Evolutionary conservation across 53 echinoderm and acorn worm species (phyloP), one percentile per base, ranked within the genome.

Genomic region (Arbacia lixula): DNA sequence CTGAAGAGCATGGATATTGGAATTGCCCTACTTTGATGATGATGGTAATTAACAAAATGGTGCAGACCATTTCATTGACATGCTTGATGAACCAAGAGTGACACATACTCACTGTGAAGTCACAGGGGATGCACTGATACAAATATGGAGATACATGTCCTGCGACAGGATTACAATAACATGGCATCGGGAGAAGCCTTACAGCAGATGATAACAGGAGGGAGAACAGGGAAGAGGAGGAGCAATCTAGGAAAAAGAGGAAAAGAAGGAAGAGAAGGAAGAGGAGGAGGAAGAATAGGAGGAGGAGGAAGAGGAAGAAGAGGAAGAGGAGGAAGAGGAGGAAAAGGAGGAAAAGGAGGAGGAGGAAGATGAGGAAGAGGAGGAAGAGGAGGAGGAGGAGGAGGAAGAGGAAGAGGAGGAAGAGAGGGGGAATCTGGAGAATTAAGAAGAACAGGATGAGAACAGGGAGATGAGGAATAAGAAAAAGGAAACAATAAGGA

Each of bases 241-340:
- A 46, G 46, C 8, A 46, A 14, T 10, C 8, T 8, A 46, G 14
- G 46, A 46, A 46, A 14, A 46, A 46, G 46, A 46, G 14, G 46
- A 46, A 46, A 14, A 46, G 14, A 14, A 46, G 14, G 46, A 46
- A 46, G 46, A 46, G 14, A 14, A 46, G 14, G 46, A 46, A 46
- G 46, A 46, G 14, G 46, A 46, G 14, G 46, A 56, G n/a, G 57
- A 56, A 56, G 57, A 56, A 46, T 8, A 46, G 14, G 57, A 56
- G n/a, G 57, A 56, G n/a, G 57, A 56, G 21, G 57, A 56, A 20
- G 57, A 20, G n/a, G 57, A 56, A 56, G 57, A 20, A 56, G 57
- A 20, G n/a, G 21, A 56, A 56, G 14, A 56, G 5, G 14, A 56
- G 21, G 12, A 11, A 56, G 57, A 56, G 21, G 21, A 11, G n/a